A percentile compares a stretch with the other conserved stretches of the same genome.
phyloP scores from a whole-genome alignment of 2,113 vertebrate species.

The Glaucidium brasilianum region DNA sequence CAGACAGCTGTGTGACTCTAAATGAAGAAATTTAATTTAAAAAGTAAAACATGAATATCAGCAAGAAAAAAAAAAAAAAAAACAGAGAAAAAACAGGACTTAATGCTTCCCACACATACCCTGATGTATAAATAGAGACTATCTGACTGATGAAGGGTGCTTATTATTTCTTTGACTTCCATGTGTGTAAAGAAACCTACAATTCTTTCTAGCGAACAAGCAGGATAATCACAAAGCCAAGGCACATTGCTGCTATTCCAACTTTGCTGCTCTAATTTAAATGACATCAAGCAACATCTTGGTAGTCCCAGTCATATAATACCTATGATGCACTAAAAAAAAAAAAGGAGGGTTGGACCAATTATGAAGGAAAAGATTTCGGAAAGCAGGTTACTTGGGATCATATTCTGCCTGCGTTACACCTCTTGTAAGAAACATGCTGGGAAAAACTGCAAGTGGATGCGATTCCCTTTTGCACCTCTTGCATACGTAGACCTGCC shows the following conservation, averaged over 20 bases:
- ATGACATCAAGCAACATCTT: background rate
- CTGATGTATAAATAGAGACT: constrained; percentile 35
- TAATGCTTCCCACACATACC: background rate
- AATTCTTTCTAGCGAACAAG: background rate
- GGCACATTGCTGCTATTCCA: background rate
- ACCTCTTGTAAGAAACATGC: background rate
- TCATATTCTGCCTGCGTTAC: background rate
- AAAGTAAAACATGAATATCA: constrained; percentile 36
- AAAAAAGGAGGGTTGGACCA: background rate
- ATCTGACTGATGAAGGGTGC: constrained; percentile 16
- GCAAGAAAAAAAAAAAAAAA: background rate
- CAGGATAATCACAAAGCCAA: constrained; percentile 1
- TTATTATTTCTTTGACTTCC: constrained; percentile 50
- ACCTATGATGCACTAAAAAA: background rate
- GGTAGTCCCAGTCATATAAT: background rate
- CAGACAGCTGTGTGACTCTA: constrained; percentile 44
- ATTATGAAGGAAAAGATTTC: background rate
- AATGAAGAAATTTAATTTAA: constrained; percentile 57
- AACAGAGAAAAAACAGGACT: background rate
- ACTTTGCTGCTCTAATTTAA: background rate
- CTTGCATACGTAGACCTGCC: background rate
- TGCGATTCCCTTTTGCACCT: background rate
- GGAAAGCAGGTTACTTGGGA: background rate
- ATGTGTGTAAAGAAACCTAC: background rate
- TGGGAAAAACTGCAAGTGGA: background rate